Evolutionary conservation across 64 coral and sea anemone species (phyloP), one percentile per base, ranked within the genome.

Genomic region (Astreopora myriophthalma): DNA sequence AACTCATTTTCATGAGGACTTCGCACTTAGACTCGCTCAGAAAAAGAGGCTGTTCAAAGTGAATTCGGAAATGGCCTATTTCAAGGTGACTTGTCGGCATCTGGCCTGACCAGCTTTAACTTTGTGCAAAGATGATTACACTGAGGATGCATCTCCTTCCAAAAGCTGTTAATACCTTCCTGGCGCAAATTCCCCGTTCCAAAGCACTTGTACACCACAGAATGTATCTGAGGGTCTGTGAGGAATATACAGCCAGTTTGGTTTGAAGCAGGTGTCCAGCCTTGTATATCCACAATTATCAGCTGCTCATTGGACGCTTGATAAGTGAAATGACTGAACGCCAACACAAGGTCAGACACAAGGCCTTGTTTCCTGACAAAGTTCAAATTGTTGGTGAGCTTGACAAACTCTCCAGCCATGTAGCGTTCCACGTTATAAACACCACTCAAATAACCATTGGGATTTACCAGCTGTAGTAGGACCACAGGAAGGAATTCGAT

Each of bases 181-280:
- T 52, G 44, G 3, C 91, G 75, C 26, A 93, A 76, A 83, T 98
- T 98, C 12, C 96, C 96, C 25, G 93, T 98, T 33, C 96, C 96
- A 93, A 93, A 98, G 38, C 90, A 93, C 36, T 91, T 82, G 60
- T 98, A 93, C 26, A 87, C 87, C 29, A 70, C 68, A 26, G 89
- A 95, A 71, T 98, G 96, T 39, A 98, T 98, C 81, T 98, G 96
- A 48, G 96, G 96, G 75, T 98, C 96, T 26, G 96, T 98, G 6
- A 98, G 93, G 39, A 95, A 98, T n/a, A 85, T 95, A 61, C 93
- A 95, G 13, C 90, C 84, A 29, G 33, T 73, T 40, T 95, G 75
- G 25, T 95, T 81, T 17, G 19, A 46, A n/a, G 49, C 49, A 0
- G 93, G 89, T 12, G 90, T 71, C 96, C 96, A 98, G 17, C 96